Base-by-base conservation (phyloP, 2,113 vertebrate species). In the Jaculus jaculus region DNA sequence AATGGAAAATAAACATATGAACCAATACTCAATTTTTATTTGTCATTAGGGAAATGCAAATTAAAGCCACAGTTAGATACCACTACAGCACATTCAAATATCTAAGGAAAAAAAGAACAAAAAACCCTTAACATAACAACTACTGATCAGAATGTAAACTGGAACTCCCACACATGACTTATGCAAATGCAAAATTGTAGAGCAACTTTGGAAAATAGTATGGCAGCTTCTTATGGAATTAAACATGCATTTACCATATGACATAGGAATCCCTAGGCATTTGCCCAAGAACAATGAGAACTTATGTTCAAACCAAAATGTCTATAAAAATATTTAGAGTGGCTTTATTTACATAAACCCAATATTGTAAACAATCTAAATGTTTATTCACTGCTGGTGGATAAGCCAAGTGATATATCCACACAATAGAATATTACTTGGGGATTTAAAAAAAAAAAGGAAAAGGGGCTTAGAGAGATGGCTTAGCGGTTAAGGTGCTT, bases 301-400 rank as follows among this genome's bases (percentile, higher is more conserved):
- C 7, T 26, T 78, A 86, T 54, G 20, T 80, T 93, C 72, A 72
- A 42, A 80, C 23, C 74, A 79, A 88, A 87, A 63, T 34, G 24
- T 94, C 84, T 74, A 13, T 51, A 66, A 28, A 91, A 95, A 65
- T 84, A 72, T 91, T 84, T 84, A 93, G 17, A 83, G 63, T 73
- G 68, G 21, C 58, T 93, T 91, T 87, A 77, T 63, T 84, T 32
- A 26, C 69, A 66, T 34, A 77, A 73, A 79, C 37, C 51, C 2
- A 17, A 80, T 79, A 69, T 30, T 69, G 16, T 47, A 89, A 91
- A 79, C 58, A 65, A 82, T 8, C 58, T 88, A 84, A 90, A 81
- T 83, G 51, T 30, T 78, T 24, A 86, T 86, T 73, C 89, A 32
- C 84, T 82, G 47, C 80, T 61, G 4, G 78, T n/a, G 13, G 20